These are phyloP conservation scores for Crotophaga sulcirostris DNA, from an alignment of 2,113 vertebrate species.

Conservation along the genomic window DNA sequence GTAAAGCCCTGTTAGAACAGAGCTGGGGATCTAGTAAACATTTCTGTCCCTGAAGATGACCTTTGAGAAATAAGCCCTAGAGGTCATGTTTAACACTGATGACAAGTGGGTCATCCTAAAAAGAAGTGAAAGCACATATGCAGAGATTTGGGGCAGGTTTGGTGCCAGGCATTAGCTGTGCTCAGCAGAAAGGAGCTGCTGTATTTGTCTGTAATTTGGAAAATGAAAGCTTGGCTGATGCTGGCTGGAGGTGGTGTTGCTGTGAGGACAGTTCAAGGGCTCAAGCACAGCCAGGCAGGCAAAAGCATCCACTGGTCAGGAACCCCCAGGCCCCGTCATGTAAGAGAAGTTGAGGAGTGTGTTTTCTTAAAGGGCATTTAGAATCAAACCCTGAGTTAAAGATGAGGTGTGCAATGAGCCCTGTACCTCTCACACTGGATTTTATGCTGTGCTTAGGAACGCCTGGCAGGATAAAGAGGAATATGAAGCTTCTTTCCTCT, in stretches of 20 bases:
- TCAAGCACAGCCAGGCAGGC: neutral
- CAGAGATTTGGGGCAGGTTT: neutral
- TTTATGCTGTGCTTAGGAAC: accelerated
- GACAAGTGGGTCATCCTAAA: neutral
- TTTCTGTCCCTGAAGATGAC: neutral
- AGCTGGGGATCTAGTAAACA: neutral
- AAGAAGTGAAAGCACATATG: neutral
- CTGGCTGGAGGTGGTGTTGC: neutral
- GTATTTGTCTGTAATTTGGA: neutral
- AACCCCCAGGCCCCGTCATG: neutral
- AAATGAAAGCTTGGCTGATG: neutral
- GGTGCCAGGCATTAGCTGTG: neutral
- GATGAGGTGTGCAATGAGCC: neutral
- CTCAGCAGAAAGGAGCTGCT: neutral
- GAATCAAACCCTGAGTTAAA: neutral
- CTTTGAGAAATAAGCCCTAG: neutral
- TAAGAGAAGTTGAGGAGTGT: neutral
- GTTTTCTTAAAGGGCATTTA: neutral
- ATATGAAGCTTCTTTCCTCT: neutral
- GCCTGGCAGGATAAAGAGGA: neutral
- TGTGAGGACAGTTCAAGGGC: neutral
- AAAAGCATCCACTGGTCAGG: neutral
- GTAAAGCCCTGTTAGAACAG: neutral
- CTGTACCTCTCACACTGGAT: neutral
- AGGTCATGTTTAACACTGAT: accelerated